A percentile compares a stretch with the other conserved stretches of the same genome.
Evolutionary conservation across 2,888 invertebrate genomes (phyloP).

Genomic region (Trachelus troglodyta): DNA sequence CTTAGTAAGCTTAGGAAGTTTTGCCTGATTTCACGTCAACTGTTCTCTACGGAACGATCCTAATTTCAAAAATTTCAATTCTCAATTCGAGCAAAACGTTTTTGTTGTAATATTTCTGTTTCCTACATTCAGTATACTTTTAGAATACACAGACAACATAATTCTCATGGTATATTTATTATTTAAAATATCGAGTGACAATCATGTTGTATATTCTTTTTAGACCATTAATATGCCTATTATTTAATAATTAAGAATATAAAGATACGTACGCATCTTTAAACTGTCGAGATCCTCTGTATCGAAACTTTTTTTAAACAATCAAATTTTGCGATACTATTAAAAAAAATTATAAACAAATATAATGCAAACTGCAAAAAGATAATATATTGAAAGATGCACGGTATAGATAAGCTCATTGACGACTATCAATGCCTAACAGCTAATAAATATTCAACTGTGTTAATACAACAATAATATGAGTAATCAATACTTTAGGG

Average conservation of each 20-base stretch:
- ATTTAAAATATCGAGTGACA: too few relatives aligned
- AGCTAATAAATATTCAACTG: not conserved
- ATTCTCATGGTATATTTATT: not conserved
- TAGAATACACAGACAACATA: not conserved
- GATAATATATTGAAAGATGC: not conserved
- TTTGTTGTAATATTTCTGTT: not conserved
- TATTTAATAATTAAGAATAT: not conserved
- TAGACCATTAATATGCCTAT: too few relatives aligned
- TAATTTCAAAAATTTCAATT: not conserved
- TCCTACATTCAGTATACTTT: not conserved
- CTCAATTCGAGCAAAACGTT: not conserved
- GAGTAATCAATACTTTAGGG: too few relatives aligned
- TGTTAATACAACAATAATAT: not conserved
- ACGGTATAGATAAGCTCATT: not conserved
- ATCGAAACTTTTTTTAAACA: not conserved
- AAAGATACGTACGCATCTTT: not conserved
- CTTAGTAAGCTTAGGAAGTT: not conserved
- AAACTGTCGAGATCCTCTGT: not conserved
- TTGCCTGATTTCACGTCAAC: not conserved
- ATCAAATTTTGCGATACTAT: not conserved
- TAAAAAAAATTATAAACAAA: not conserved
- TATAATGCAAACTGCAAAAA: not conserved
- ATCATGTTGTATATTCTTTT: too few relatives aligned
- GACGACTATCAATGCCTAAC: not conserved
- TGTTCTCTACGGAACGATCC: not conserved